Percentiles rank a stretch among this genome's conserved stretches.
Conservation (phyloP, 2,113 vertebrate genomes). For the Corythoichthys intestinalis region DNA sequence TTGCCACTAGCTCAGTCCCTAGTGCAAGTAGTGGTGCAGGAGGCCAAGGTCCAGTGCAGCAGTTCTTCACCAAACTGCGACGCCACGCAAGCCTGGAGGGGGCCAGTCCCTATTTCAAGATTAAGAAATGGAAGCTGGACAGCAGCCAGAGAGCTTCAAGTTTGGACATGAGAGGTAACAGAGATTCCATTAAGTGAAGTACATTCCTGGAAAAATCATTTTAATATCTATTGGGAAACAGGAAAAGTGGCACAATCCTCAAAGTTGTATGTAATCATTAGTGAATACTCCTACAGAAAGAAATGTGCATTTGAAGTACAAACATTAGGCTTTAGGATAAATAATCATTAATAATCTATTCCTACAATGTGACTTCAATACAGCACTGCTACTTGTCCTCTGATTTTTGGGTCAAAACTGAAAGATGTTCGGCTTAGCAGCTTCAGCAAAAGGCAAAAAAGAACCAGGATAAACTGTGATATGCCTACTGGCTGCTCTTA, state of each 20-base stretch:
- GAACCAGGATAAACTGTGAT: constrained; percentile 51
- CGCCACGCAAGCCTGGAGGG: constrained; percentile 93
- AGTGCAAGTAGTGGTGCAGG: constrained; percentile 13
- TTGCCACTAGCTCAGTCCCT: constrained; percentile 24
- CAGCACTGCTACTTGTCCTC: not conserved
- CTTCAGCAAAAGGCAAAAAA: constrained; percentile 19
- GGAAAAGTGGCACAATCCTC: not conserved
- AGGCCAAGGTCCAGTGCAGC: constrained; percentile 77
- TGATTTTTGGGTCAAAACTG: not conserved
- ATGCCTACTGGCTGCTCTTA: constrained; percentile 34
- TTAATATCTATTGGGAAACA: not conserved
- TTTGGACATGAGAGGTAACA: constrained; percentile 90
- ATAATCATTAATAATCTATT: not conserved
- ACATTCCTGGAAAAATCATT: constrained; percentile 3
- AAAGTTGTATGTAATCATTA: not conserved
- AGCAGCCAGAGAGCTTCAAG: constrained; percentile 90
- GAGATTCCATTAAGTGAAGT: constrained; percentile 9
- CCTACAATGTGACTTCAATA: not conserved
- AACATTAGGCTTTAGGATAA: not conserved
- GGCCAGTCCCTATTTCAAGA: constrained; percentile 92
- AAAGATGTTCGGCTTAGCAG: constrained; percentile 16
- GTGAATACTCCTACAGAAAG: not conserved
- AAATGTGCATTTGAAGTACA: not conserved
- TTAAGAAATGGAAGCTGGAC: constrained; percentile 96
- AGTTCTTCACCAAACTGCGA: constrained; percentile 88